Evolutionary conservation across 2,888 invertebrate species (phyloP), one percentile per base, ranked within the genome.

Genomic region (Boloria euphrosyne): DNA sequence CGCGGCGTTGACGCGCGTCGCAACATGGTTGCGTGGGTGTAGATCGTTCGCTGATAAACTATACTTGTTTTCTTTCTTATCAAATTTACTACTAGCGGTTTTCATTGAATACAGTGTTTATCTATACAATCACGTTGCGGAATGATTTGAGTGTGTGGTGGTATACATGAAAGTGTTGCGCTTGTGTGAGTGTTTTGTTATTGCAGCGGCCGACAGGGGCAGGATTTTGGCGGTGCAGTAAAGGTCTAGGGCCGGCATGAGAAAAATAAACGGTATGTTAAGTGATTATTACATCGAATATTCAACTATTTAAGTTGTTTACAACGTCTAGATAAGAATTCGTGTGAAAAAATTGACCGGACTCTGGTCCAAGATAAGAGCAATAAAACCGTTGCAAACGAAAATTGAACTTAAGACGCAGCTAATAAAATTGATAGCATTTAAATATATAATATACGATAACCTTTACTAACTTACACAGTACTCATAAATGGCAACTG

Each of bases 1-100:
- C 89, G 90, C 90, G 89, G 90, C 90, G 90, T 89, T 90, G 89
- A 85, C 87, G 87, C 88, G 90, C 89, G 90, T 86, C 82, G 86
- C 82, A 86, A 82, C 86, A 87, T 89, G 87, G 80, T 84, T 86
- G 87, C 83, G 87, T 85, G 83, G 87, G 89, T 85, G 89, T 90
- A 89, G 81, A 88, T 87, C 85, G 87, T 85, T 79, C 75, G 79
- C 84, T 83, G 89, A 86, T 88, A 85, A 88, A 86, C 85, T 83
- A 81, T 84, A 75, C 77, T 74, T 87, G 87, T 89, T 89, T 86
- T 84, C 83, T 80, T 81, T 76, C 81, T 84, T 86, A 87, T 87
- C 84, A 82, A 80, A 71, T 80, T 78, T 81, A 81, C 77, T 72
- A 83, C 76, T 80, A 82, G 82, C 83, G 82, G 77, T 77, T 59